Conservation (phyloP, 37 sponge, comb jelly and placozoan genomes). For the Petrosia ficiformis region DNA sequence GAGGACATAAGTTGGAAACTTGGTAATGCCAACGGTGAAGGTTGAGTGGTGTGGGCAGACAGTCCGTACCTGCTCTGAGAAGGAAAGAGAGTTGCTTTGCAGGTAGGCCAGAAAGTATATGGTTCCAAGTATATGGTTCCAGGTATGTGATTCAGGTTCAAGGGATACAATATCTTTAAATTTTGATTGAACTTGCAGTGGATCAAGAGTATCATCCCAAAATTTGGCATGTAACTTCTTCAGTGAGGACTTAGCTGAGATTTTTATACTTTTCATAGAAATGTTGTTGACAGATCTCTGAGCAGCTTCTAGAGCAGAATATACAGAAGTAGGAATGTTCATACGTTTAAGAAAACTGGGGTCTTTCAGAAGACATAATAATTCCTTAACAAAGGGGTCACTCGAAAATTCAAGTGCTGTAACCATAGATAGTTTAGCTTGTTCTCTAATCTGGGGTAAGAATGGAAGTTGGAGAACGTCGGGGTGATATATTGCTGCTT, state of each 20-base stretch:
- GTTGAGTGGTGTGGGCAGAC: constrained; percentile 20
- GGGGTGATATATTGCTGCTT: no score
- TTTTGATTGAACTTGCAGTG: not conserved
- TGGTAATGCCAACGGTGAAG: constrained; percentile 14
- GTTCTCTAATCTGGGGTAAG: not conserved
- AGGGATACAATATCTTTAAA: not conserved
- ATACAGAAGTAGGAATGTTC: not conserved
- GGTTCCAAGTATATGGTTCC: not conserved
- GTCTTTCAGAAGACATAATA: not conserved
- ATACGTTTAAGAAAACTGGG: not conserved
- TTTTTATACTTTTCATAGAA: not conserved
- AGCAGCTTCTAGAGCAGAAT: not conserved
- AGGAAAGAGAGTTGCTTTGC: constrained; percentile 6
- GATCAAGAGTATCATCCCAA: not conserved
- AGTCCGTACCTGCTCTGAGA: constrained; percentile 1
- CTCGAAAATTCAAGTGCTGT: not conserved
- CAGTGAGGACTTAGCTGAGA: not conserved
- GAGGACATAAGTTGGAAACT: not conserved
- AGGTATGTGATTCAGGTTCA: not conserved
- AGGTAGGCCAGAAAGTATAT: no score
- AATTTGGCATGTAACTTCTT: not conserved
- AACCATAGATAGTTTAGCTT: not conserved
- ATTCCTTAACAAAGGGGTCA: not conserved
- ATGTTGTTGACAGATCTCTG: not conserved
- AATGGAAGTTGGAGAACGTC: not conserved